Evolutionary conservation across 2,113 vertebrate species (phyloP).

Genomic region (Clarias macrocephalus): DNA sequence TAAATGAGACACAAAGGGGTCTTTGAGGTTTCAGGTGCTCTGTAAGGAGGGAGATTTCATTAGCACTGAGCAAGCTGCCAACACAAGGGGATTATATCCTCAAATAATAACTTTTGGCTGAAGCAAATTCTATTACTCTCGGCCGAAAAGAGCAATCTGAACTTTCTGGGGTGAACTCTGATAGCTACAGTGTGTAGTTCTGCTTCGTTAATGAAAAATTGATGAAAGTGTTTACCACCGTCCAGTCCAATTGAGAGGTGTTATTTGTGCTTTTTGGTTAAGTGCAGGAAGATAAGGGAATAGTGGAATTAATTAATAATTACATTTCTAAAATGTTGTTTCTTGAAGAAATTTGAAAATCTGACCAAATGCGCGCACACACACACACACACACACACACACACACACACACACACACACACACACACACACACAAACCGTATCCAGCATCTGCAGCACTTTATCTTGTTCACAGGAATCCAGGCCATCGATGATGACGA

Average conservation of each 20-base stretch:
- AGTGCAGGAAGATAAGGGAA: neutral
- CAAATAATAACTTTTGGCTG: slow-evolving; percentile 73
- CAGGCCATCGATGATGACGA: slow-evolving; percentile 94
- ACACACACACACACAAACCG: slow-evolving; percentile 72
- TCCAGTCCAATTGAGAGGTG: slow-evolving; percentile 6
- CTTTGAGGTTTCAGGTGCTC: slow-evolving; percentile 57
- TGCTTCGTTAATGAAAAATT: slow-evolving; percentile 25
- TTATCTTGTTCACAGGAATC: slow-evolving; percentile 97
- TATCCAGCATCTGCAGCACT: slow-evolving; percentile 98
- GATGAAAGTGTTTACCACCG: slow-evolving; percentile 34
- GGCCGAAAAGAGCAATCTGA: slow-evolving; percentile 56
- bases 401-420: slow-evolving; percentile 69
- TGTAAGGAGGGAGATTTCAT: slow-evolving; percentile 66
- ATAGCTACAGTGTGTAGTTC: slow-evolving; percentile 17
- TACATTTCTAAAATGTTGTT: slow-evolving; percentile 6
- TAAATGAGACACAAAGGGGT: slow-evolving; percentile 55
- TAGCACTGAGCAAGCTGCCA: slow-evolving; percentile 65
- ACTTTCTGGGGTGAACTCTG: slow-evolving; percentile 54
- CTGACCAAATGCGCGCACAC: neutral
- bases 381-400: slow-evolving; percentile 54
- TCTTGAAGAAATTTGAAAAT: slow-evolving; percentile 24
- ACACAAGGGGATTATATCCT: slow-evolving; percentile 64
- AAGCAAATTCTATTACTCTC: slow-evolving; percentile 72
- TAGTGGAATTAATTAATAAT: neutral
- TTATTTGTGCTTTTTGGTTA: slow-evolving; percentile 35